These are phyloP conservation scores for Delia radicum DNA, from an alignment of 1,140 invertebrate species.

Conservation along the genomic window DNA sequence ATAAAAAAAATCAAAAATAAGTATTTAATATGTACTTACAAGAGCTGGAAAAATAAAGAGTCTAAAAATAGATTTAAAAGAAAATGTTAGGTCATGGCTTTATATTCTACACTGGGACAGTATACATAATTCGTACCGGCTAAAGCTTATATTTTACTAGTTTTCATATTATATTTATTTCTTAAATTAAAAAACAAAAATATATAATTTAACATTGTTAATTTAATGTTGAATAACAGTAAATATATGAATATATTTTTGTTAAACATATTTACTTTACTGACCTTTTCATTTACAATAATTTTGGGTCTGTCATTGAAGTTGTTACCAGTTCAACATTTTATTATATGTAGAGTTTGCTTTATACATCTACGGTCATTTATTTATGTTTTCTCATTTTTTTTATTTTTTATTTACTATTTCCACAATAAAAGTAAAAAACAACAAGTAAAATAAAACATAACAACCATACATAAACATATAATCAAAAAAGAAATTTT, in stretches of 20 bases:
- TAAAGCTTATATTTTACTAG: too few species aligned
- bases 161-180: too few species aligned
- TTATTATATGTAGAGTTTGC: not conserved
- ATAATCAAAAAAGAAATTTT: conserved; percentile 10
- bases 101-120: too few species aligned
- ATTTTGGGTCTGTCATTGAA: not conserved
- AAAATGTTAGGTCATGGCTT: too few species aligned
- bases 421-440: not conserved
- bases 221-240: not conserved
- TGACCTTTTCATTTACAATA: not conserved
- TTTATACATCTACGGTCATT: not conserved
- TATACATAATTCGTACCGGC: too few species aligned
- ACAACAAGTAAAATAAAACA: conserved; percentile 12
- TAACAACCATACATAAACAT: conserved; percentile 21
- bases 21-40: too few species aligned
- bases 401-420: not conserved
- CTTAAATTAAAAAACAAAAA: not conserved
- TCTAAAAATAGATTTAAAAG: too few species aligned
- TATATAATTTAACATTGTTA: not conserved
- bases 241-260: not conserved
- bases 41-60: too few species aligned
- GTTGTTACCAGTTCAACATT: too few species aligned
- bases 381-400: not conserved
- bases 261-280: not conserved
- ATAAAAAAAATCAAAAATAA: too few species aligned